These are phyloP conservation scores for Platanista minor DNA, from an alignment of 2,113 vertebrate species.

Conservation along the genomic window DNA sequence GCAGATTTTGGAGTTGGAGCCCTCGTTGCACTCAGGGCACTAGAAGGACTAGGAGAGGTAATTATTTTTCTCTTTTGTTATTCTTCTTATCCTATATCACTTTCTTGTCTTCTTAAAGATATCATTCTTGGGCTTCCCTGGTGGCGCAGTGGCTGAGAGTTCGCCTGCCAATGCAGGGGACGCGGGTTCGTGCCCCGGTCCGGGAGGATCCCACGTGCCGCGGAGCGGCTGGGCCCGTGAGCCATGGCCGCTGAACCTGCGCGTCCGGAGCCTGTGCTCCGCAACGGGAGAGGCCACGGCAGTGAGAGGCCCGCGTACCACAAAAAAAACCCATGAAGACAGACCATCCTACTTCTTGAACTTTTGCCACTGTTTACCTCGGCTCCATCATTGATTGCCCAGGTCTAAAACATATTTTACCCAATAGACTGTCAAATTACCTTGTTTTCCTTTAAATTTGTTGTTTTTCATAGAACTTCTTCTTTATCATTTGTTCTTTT, in stretches of 20 bases:
- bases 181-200: too few species aligned
- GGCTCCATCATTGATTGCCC: background rate
- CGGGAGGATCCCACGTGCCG: too few species aligned
- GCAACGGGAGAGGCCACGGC: too few species aligned
- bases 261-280: too few species aligned
- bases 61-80: background rate
- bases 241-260: too few species aligned
- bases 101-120: background rate
- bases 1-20: conserved; percentile 89
- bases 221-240: too few species aligned
- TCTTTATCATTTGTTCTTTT: conserved; percentile 4
- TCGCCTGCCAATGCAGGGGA: too few species aligned
- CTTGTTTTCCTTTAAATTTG: background rate
- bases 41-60: conserved; percentile 98
- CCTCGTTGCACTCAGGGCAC: conserved; percentile 89
- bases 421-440: background rate
- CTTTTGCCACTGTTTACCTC: background rate
- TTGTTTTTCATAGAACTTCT: background rate
- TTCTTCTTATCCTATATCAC: background rate
- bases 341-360: background rate
- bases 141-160: too few species aligned
- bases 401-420: background rate
- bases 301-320: too few species aligned
- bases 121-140: background rate
- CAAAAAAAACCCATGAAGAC: background rate